phyloP scores from a whole-genome alignment of 1,140 invertebrate species.

The Lepidurus apus region DNA sequence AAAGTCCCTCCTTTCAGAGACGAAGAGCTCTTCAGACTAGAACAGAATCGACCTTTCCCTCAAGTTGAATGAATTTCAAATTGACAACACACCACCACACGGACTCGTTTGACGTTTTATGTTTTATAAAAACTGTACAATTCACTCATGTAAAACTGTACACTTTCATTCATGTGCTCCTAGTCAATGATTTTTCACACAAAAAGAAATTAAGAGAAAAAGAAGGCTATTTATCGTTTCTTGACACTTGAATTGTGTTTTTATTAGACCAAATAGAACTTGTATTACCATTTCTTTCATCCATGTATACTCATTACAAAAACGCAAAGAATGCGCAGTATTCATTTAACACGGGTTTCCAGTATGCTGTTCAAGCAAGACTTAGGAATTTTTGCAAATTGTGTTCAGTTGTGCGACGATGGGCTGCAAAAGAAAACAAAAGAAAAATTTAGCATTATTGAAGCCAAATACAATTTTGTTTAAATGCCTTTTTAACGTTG shows the following conservation, averaged over 20 bases:
- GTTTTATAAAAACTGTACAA: background rate
- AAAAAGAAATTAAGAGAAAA: background rate
- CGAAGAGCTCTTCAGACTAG: background rate
- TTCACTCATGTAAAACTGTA: background rate
- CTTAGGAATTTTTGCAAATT: constrained; percentile 13
- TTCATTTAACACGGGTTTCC: constrained; percentile 6
- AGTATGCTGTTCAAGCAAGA: constrained; percentile 7
- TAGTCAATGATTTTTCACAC: background rate
- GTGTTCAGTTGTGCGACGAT: background rate
- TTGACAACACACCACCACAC: background rate
- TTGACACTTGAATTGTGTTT: background rate
- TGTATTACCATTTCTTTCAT: constrained; percentile 20
- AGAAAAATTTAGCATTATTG: background rate
- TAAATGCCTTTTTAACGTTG: background rate
- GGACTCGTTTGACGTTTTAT: background rate
- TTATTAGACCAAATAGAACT: constrained; percentile 12
- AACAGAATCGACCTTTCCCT: constrained; percentile 1
- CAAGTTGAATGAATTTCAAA: background rate
- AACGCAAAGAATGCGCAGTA: constrained; percentile 11
- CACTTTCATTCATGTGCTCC: background rate
- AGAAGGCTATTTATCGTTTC: background rate
- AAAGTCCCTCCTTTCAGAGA: constrained; percentile 7
- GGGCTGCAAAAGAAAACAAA: background rate
- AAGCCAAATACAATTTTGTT: background rate
- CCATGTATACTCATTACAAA: background rate